Percentiles rank a stretch among this genome's conserved stretches.
Conservation (phyloP, 2,888 invertebrate species). For the Melanostoma mellinum region DNA sequence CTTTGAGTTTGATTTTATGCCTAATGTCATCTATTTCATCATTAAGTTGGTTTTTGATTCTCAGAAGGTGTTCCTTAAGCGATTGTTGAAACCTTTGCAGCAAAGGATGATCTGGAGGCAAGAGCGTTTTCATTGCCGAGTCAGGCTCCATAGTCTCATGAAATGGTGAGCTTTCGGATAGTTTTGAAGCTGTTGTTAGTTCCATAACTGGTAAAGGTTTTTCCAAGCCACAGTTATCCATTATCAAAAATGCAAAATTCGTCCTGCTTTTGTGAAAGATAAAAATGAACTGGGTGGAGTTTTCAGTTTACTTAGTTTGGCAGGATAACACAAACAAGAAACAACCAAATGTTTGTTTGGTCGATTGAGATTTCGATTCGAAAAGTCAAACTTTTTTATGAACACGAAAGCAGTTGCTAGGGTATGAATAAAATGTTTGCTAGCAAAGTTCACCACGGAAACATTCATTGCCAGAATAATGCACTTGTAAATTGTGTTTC, state of each 20-base stretch:
- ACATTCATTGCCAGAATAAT: too few relatives aligned
- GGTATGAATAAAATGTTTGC: not conserved
- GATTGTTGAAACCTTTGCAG: conserved; percentile 89
- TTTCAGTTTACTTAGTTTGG: too few relatives aligned
- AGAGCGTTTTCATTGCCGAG: conserved; percentile 12
- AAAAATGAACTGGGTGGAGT: too few relatives aligned
- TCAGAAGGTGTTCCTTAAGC: conserved; percentile 85
- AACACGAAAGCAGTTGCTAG: not conserved
- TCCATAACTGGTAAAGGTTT: conserved; percentile 3
- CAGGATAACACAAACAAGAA: too few relatives aligned
- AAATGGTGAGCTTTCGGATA: conserved; percentile 1
- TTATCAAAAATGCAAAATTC: not conserved
- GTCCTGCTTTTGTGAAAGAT: too few relatives aligned
- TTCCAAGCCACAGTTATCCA: conserved; percentile 1
- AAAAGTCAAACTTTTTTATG: not conserved
- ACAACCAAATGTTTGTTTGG: conserved; percentile 17
- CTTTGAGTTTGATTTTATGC: conserved; percentile 78
- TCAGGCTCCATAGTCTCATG: not conserved
- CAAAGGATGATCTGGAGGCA: conserved; percentile 89
- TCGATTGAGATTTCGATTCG: conserved; percentile 29
- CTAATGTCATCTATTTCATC: conserved; percentile 88
- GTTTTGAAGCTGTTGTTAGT: not conserved
- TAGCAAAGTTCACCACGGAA: too few relatives aligned
- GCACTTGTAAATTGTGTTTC: too few relatives aligned
- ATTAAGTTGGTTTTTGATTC: conserved; percentile 85